Conservation (phyloP, 2,797 vertebrate species). For the Channallabes apus region DNA sequence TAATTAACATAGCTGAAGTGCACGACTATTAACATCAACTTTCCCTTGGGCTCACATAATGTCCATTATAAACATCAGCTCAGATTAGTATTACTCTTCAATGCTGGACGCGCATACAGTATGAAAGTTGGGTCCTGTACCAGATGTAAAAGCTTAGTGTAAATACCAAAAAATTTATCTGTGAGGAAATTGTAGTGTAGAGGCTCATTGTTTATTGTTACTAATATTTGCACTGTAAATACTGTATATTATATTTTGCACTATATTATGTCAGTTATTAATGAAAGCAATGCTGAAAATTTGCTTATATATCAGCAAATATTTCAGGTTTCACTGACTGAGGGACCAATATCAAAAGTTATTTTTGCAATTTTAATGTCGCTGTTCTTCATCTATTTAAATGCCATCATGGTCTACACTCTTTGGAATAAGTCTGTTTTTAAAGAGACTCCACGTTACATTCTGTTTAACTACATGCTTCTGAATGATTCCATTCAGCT, state of each 20-base stretch:
- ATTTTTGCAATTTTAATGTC: conserved; percentile 21
- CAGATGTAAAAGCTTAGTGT: background rate
- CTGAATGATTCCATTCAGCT: conserved; percentile 58
- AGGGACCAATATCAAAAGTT: background rate
- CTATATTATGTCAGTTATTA: conserved; percentile 3
- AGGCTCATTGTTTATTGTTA: background rate
- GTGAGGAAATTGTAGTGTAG: background rate
- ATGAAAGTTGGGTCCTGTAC: background rate
- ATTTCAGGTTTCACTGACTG: background rate
- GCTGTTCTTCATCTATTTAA: conserved; percentile 59
- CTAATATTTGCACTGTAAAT: background rate
- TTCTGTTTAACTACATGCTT: conserved; percentile 41
- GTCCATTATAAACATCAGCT: background rate
- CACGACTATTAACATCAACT: background rate
- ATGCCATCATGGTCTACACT: conserved; percentile 54
- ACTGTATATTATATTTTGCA: background rate
- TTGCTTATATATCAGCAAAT: conserved; percentile 17
- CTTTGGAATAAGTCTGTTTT: conserved; percentile 59
- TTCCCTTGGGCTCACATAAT: background rate
- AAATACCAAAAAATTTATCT: background rate
- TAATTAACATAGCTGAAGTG: background rate
- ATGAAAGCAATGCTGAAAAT: background rate
- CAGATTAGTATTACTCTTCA: background rate
- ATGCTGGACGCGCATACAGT: background rate
- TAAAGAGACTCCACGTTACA: conserved; percentile 59